These are phyloP conservation scores for Meta bourneti DNA, from an alignment of 2,888 invertebrate species.

Conservation along the genomic window DNA sequence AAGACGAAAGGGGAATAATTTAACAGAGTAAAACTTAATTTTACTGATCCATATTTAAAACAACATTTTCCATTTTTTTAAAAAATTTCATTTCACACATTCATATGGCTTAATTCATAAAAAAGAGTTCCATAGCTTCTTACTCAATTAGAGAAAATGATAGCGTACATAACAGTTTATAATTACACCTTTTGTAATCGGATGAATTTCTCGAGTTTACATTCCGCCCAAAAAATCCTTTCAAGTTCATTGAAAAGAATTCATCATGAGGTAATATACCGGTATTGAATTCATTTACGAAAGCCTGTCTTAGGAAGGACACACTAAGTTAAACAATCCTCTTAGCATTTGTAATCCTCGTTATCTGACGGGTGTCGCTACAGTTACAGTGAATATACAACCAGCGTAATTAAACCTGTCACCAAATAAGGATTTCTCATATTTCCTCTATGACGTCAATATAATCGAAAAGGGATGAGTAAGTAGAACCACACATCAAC, in stretches of 20 bases:
- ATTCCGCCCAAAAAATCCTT: neutral
- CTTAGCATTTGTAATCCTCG: neutral
- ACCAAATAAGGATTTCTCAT: conserved; percentile 40
- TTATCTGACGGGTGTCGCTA: neutral
- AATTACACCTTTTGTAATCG: neutral
- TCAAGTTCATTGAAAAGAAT: neutral
- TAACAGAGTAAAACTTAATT: too few relatives aligned
- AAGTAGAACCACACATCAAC: neutral
- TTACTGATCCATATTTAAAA: too few relatives aligned
- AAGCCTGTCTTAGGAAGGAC: neutral
- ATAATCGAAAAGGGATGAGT: conserved; percentile 14
- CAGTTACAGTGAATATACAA: neutral
- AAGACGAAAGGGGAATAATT: too few relatives aligned
- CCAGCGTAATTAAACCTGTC: neutral
- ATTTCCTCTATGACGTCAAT: conserved; percentile 37
- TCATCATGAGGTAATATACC: neutral
- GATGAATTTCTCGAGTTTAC: neutral
- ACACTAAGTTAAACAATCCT: neutral
- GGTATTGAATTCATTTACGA: neutral
- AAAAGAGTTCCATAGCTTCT: too few relatives aligned
- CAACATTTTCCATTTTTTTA: too few relatives aligned
- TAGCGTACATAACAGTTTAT: too few relatives aligned
- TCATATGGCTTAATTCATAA: too few relatives aligned
- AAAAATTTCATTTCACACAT: too few relatives aligned
- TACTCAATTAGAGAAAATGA: too few relatives aligned